Percentiles rank a stretch among this genome's conserved stretches.
phyloP scores from a whole-genome alignment of 2,113 vertebrate genomes.

The Takifugu bimaculatus region DNA sequence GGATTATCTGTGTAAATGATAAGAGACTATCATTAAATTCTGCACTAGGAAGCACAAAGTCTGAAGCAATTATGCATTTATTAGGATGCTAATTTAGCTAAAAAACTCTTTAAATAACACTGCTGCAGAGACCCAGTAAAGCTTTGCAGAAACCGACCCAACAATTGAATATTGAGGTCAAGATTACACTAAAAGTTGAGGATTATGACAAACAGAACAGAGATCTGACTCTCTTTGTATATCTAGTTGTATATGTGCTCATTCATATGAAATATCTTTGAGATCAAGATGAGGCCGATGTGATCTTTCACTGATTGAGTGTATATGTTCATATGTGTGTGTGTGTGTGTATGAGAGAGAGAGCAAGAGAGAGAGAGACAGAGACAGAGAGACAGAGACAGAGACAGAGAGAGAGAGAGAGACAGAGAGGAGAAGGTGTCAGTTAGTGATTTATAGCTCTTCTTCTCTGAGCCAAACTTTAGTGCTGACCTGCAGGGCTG shows the following conservation, averaged over 20 bases:
- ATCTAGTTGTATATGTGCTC: conserved; percentile 12
- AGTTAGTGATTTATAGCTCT: conserved; percentile 56
- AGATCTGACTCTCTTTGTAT: background rate
- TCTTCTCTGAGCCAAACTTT: conserved; percentile 46
- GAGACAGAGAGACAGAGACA: background rate
- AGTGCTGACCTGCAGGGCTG: conserved; percentile 47
- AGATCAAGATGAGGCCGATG: conserved; percentile 22
- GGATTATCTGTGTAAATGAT: too few species aligned
- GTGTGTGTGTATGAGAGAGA: conserved; percentile 1
- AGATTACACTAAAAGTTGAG: conserved; percentile 6
- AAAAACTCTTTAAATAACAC: too few species aligned
- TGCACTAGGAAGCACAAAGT: too few species aligned
- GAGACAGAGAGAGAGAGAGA: too few species aligned
- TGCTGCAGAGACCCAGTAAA: too few species aligned
- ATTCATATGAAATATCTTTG: conserved; percentile 9
- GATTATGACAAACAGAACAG: background rate
- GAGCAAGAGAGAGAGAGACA: too few species aligned
- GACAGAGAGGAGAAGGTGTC: conserved; percentile 1
- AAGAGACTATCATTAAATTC: too few species aligned
- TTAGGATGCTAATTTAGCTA: too few species aligned
- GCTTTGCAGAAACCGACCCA: conserved; percentile 17
- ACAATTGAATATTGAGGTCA: conserved; percentile 10
- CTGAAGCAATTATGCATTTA: too few species aligned
- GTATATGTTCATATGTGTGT: background rate
- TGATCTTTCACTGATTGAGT: conserved; percentile 9